Conservation (phyloP, 2,797 vertebrate genomes). For the Enteromius radiatus region DNA sequence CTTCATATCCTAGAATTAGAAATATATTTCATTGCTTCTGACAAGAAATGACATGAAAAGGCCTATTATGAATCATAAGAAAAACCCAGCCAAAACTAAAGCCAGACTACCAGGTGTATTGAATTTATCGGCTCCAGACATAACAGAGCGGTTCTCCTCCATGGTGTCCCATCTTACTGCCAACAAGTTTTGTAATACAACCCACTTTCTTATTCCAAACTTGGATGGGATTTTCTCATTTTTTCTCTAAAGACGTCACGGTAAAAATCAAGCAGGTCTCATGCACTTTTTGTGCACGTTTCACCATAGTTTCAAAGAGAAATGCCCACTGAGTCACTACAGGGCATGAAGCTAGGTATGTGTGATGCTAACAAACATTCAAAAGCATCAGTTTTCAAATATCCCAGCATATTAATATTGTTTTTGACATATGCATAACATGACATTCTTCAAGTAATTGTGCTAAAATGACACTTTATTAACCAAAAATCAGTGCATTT, state of each 20-base stretch:
- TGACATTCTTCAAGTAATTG: no score
- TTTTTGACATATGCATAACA: no score
- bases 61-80: constrained; percentile 58
- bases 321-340: no score
- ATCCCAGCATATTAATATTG: no score
- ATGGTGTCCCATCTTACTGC: constrained; percentile 56
- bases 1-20: neutral
- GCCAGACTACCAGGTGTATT: constrained; percentile 65
- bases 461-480: no score
- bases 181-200: constrained; percentile 62
- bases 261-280: no score
- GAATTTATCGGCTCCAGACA: constrained; percentile 64
- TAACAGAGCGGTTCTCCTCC: constrained; percentile 58
- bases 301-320: no score
- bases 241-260: neutral
- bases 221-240: neutral
- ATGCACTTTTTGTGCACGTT: no score
- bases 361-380: no score
- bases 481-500: no score
- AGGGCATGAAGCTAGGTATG: no score
- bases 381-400: no score
- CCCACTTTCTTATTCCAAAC: neutral
- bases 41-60: constrained; percentile 29
- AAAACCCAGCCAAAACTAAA: neutral
- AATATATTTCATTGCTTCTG: constrained; percentile 27